Conservation (phyloP, 2,888 invertebrate species). For the Hirtodrosophila histrioides region DNA sequence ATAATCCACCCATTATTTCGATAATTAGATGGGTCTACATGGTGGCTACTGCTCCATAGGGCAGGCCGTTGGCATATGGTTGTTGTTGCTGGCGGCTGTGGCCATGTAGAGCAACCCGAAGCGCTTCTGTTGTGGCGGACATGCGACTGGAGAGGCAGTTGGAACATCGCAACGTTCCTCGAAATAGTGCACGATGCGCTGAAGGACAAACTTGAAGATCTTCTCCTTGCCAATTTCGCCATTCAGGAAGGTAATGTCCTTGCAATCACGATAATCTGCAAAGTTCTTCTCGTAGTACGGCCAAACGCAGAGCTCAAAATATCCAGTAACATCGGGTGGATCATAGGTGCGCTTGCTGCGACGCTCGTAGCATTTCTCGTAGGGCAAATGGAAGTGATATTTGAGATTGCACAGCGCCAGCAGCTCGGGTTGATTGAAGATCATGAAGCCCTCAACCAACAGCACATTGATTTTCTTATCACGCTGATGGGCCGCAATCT, state of each 20-base stretch:
- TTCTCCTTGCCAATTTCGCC: conserved; percentile 82
- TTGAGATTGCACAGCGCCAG: conserved; percentile 88
- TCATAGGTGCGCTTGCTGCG: conserved; percentile 89
- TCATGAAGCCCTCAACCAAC: conserved; percentile 91
- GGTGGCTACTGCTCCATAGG: conserved; percentile 81
- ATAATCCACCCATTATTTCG: neutral
- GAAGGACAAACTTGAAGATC: conserved; percentile 81
- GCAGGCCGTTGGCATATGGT: conserved; percentile 64
- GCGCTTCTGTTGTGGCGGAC: conserved; percentile 79
- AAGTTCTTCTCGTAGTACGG: conserved; percentile 89
- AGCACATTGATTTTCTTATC: conserved; percentile 85
- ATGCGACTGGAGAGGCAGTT: conserved; percentile 43
- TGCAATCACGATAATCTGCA: conserved; percentile 83
- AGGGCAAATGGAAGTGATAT: conserved; percentile 90
- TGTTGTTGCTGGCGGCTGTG: conserved; percentile 32
- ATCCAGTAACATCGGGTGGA: conserved; percentile 93
- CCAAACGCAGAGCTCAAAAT: conserved; percentile 96
- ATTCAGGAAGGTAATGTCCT: conserved; percentile 83
- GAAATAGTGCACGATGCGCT: conserved; percentile 79
- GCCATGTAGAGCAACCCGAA: conserved; percentile 62
- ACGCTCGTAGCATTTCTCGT: conserved; percentile 88
- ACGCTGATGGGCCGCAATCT: conserved; percentile 71
- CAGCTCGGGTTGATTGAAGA: conserved; percentile 89
- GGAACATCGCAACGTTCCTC: conserved; percentile 79
- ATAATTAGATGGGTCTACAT: neutral